phyloP scores from a whole-genome alignment of 2,113 vertebrate species.

The Laticauda laticaudata region DNA sequence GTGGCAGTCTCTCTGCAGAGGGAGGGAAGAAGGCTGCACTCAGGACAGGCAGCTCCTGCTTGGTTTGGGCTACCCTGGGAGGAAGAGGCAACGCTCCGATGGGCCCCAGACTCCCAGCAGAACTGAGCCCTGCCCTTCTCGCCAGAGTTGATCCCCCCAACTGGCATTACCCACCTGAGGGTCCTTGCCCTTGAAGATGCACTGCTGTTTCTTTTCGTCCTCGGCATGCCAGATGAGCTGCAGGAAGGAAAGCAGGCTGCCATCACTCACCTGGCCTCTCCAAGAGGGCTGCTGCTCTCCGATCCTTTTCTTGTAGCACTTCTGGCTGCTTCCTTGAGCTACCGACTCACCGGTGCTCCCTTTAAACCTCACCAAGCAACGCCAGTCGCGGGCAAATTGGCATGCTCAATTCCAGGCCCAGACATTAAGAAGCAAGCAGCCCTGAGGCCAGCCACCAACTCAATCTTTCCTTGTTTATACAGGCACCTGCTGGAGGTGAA shows the following conservation, averaged over 20 bases:
- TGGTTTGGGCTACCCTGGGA: not conserved
- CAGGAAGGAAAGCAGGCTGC: not conserved
- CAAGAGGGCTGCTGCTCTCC: not conserved
- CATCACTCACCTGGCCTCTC: not conserved
- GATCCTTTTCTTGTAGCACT: too few relatives aligned
- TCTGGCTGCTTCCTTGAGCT: not conserved
- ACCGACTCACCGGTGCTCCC: not conserved
- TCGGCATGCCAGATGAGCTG: slow-evolving; percentile 88
- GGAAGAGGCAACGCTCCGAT: not conserved
- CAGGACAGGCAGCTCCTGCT: not conserved
- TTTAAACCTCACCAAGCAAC: not conserved
- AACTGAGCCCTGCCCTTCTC: not conserved
- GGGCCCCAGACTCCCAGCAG: not conserved
- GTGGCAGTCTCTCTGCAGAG: slow-evolving; percentile 89
- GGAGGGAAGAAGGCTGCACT: not conserved
- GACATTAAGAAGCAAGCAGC: not conserved
- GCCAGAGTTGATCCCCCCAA: not conserved
- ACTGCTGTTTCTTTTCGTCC: slow-evolving; percentile 85
- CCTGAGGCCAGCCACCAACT: not conserved
- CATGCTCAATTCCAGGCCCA: not conserved
- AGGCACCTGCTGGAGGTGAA: not conserved
- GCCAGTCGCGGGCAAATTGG: not conserved
- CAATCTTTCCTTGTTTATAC: not conserved
- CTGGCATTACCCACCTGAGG: slow-evolving; percentile 76
- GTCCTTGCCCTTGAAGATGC: slow-evolving; percentile 95